Evolutionary conservation across 23 tunicate genomes (phyloP).

Genomic region (Ciona savignyi): DNA sequence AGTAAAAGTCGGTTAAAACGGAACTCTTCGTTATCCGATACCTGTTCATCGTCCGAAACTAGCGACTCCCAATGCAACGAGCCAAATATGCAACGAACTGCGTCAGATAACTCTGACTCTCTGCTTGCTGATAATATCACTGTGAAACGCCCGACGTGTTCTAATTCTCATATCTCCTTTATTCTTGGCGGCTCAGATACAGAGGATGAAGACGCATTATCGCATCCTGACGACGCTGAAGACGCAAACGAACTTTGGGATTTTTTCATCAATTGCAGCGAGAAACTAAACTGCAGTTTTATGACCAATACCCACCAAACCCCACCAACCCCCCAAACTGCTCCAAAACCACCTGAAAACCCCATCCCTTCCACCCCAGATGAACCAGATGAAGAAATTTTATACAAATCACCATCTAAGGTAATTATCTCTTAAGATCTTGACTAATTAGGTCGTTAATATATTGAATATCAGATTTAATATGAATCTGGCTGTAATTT

Average conservation of each 20-base stretch:
- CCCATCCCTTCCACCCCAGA: too few species aligned
- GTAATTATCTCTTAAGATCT: too few species aligned
- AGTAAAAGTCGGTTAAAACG: not conserved
- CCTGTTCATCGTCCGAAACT: not conserved
- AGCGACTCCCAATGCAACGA: not conserved
- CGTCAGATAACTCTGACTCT: not conserved
- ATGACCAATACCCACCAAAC: not conserved
- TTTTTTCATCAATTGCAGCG: not conserved
- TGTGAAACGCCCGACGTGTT: conserved; percentile 34
- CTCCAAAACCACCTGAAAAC: not conserved
- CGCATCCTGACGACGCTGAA: not conserved
- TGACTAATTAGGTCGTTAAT: too few species aligned
- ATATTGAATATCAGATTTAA: too few species aligned
- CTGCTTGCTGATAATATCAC: not conserved
- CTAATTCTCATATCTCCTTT: conserved; percentile 27
- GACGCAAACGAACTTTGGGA: not conserved
- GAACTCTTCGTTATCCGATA: not conserved
- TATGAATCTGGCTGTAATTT: too few species aligned
- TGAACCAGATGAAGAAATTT: not conserved
- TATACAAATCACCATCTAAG: not conserved
- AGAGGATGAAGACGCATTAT: conserved; percentile 11
- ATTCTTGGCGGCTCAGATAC: conserved; percentile 24
- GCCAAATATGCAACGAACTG: not conserved
- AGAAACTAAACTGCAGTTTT: not conserved
- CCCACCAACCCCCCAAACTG: not conserved